Base-by-base conservation (phyloP, 2,113 vertebrate genomes). In the Megaceryle torquata region DNA sequence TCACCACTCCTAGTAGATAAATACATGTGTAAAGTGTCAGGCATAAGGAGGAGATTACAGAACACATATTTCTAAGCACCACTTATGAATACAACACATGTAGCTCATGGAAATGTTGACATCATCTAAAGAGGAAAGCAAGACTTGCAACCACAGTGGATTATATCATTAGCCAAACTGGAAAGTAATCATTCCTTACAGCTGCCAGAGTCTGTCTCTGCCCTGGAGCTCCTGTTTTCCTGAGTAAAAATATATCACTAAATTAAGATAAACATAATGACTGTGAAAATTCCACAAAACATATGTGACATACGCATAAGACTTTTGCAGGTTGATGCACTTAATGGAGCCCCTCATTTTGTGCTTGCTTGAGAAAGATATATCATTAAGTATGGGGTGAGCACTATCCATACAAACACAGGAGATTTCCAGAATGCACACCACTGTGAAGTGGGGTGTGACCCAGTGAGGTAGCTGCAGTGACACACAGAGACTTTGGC, bases 1-100 rank as follows among this genome's bases (percentile, higher is more conserved):
- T 93, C 95, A 96, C 81, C 80, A 81, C 77, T 97, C 44, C 83
- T 97, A 78, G 86, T 95, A 96, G 96, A 96, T 96, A 97, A 97
- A 97, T 93, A 95, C 82, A 28, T 91, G 86, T 87, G 90, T 91
- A 91, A 92, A 96, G 87, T 97, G 93, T 96, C 93, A 97, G 94
- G 94, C 94, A 87, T 91, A 96, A 97, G 94, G 61, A 97, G 94
- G 92, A 97, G 97, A 97, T 97, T 97, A 97, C 91, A 87, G 95
- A 95, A 96, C 80, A 91, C 54, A 61, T 95, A 92, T 95, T 97
- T 91, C 82, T 96, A 95, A 97, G 96, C 85, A 85, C 96, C 96
- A 96, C 97, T 97, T 97, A 93, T 43, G 82, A 96, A 97, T 95
- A 96, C 92, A 94, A 91, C 95, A 90, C 89, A 77, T 94, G 96